Evolutionary conservation across 2,113 vertebrate species (phyloP).

Genomic region (Hyperopisus bebe): DNA sequence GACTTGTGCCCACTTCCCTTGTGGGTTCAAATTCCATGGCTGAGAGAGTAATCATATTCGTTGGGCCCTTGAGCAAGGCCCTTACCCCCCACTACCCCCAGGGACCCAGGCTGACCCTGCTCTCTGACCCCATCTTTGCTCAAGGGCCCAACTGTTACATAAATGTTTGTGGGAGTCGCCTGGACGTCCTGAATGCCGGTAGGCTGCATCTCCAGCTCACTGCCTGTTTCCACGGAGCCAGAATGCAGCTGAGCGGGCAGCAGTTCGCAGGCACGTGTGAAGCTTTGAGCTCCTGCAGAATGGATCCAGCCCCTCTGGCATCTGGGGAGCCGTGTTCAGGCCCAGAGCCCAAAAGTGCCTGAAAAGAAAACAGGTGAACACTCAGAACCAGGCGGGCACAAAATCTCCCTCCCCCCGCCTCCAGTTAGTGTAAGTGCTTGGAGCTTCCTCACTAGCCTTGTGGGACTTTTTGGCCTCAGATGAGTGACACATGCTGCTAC

Average conservation of each 20-base stretch:
- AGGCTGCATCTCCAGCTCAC: background rate
- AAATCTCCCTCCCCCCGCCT: background rate
- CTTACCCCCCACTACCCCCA: background rate
- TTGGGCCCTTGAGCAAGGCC: background rate
- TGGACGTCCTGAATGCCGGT: conserved; percentile 30
- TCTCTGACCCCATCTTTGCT: background rate
- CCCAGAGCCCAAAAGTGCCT: background rate
- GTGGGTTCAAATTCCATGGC: background rate
- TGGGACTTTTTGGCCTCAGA: background rate
- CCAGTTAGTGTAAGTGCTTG: background rate
- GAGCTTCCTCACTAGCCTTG: background rate
- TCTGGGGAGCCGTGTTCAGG: background rate
- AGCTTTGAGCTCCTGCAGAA: background rate
- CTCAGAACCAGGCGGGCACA: background rate
- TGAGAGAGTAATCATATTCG: background rate
- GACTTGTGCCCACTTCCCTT: background rate
- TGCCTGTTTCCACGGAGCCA: background rate
- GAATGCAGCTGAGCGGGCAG: background rate
- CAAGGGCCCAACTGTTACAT: too few species aligned
- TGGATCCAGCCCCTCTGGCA: background rate
- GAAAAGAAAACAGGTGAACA: background rate
- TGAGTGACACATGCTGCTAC: background rate
- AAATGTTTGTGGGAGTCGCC: conserved; percentile 35
- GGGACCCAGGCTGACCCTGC: background rate
- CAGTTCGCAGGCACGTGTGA: background rate